A percentile compares a stretch with the other conserved stretches of the same genome.
Conservation (phyloP, 2,797 vertebrate genomes). For the Numenius phaeopus region DNA sequence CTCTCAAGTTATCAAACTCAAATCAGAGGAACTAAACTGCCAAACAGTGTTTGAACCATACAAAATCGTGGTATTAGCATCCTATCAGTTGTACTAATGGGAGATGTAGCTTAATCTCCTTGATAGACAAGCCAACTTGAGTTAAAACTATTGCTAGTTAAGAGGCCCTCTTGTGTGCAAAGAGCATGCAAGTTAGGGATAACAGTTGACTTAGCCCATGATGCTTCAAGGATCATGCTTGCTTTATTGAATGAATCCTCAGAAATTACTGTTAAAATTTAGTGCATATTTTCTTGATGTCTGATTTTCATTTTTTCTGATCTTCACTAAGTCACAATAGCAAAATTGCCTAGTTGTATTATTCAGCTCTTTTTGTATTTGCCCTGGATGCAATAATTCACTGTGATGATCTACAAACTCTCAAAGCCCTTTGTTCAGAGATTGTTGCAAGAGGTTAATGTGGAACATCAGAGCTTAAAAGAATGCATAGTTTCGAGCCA, state of each 20-base stretch:
- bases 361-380: constrained; percentile 6
- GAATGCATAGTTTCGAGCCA: constrained; percentile 24
- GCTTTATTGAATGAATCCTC: background rate
- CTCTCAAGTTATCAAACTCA: constrained; percentile 1
- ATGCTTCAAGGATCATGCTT: background rate
- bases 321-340: background rate
- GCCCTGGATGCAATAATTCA: background rate
- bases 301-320: constrained; percentile 17
- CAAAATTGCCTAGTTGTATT: background rate
- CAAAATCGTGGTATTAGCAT: background rate
- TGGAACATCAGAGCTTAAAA: constrained; percentile 40
- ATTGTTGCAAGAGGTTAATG: constrained; percentile 35
- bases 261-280: constrained; percentile 13
- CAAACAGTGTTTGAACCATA: background rate
- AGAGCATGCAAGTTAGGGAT: background rate
- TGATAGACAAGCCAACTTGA: background rate
- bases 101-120: background rate
- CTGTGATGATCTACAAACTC: constrained; percentile 14
- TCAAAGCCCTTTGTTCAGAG: constrained; percentile 29
- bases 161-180: background rate
- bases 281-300: background rate
- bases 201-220: background rate
- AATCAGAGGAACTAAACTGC: background rate
- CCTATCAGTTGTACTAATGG: background rate
- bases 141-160: background rate